A percentile compares a stretch with the other conserved stretches of the same genome.
These are phyloP conservation scores for Luffia ferchaultella DNA, from an alignment of 2,888 invertebrate genomes.

Conservation along the genomic window DNA sequence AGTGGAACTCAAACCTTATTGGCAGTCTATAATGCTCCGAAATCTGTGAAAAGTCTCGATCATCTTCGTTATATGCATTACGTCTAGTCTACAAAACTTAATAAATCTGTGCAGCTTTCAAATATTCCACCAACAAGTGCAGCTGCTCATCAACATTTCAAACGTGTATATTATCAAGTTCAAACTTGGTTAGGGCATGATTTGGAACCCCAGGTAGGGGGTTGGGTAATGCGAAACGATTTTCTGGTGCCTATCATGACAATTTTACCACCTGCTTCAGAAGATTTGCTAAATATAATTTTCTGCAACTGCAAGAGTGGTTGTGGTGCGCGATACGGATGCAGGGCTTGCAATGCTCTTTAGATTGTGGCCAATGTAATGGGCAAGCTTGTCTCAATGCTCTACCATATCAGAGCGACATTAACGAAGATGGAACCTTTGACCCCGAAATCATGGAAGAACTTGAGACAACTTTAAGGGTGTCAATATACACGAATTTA, in stretches of 20 bases:
- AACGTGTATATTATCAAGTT: constrained; percentile 15
- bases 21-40: constrained; percentile 23
- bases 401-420: too few species aligned
- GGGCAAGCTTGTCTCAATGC: too few species aligned
- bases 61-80: constrained; percentile 19
- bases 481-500: too few species aligned
- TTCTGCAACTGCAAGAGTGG: background rate
- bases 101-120: constrained; percentile 26
- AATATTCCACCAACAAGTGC: constrained; percentile 26
- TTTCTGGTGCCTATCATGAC: background rate
- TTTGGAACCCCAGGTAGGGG: constrained; percentile 2
- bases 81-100: constrained; percentile 22
- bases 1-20: constrained; percentile 14
- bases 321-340: too few species aligned
- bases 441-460: too few species aligned
- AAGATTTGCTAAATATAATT: background rate
- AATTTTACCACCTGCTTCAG: background rate
- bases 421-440: too few species aligned
- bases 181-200: constrained; percentile 16
- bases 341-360: too few species aligned
- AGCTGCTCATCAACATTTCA: constrained; percentile 18
- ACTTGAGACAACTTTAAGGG: too few species aligned
- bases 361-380: too few species aligned
- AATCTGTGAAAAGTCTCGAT: constrained; percentile 12
- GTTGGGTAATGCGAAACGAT: background rate